These are phyloP conservation scores for Eulemur mongoz DNA, from an alignment of 2,797 vertebrate genomes.

Conservation along the genomic window DNA sequence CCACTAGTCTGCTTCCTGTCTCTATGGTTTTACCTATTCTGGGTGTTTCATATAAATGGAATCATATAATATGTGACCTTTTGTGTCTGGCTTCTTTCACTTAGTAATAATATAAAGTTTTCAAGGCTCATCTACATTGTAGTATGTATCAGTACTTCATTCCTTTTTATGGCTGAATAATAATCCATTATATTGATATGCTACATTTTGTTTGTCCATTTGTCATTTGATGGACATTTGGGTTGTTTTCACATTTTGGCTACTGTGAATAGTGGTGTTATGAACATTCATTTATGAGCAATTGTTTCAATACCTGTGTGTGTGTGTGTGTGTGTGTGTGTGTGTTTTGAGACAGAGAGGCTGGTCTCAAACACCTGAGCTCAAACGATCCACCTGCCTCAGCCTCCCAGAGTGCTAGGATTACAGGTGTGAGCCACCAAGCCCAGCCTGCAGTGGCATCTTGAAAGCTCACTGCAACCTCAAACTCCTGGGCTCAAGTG, in stretches of 20 bases:
- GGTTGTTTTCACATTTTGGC: neutral
- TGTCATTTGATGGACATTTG: neutral
- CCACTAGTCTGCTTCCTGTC: too few species aligned
- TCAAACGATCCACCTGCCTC: neutral
- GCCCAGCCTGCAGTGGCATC: too few species aligned
- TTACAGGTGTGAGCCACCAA: neutral
- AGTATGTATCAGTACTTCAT: neutral
- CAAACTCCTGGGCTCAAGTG: too few species aligned
- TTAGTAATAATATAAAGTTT: neutral
- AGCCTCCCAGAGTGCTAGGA: neutral
- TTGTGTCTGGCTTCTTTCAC: neutral
- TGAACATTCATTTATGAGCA: neutral
- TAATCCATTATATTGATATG: neutral
- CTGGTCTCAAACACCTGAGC: neutral
- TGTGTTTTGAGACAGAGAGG: neutral
- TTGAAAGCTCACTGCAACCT: too few species aligned
- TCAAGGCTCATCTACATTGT: neutral
- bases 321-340: too few species aligned
- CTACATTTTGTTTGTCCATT: neutral
- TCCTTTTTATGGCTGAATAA: neutral
- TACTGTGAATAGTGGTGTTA: neutral
- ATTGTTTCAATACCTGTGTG: neutral
- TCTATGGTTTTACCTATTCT: neutral
- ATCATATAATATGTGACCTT: neutral
- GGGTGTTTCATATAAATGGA: neutral